Evolutionary conservation across 2,113 vertebrate species (phyloP), one percentile per base, ranked within the genome.

Genomic region (Tenebrosternarchus preto): DNA sequence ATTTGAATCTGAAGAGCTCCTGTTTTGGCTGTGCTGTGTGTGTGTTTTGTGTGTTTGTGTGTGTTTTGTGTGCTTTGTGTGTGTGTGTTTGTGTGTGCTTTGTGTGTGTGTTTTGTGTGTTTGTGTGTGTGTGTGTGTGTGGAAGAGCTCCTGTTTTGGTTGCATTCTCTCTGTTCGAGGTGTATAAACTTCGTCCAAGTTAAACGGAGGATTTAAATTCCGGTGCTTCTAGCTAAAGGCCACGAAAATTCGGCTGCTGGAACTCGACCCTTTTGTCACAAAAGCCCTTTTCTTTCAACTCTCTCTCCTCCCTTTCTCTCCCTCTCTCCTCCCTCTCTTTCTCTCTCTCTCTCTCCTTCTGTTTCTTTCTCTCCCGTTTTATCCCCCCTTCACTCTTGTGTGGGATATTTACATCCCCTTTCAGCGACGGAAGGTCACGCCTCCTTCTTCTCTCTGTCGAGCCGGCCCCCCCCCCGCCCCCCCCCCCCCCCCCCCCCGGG

Each of bases 341-440:
- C 73, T n/a, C 31, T 79, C 72, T 72, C 63, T 29, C 12, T 31
- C 66, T 76, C 57, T 75, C 33, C 33, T 36, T 9, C 39, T 46
- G 5, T 56, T 71, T 81, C 66, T 80, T 76, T 77, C 78, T 83
- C 74, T 68, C 83, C 85, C 76, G 60, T 70, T 82, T 84, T 84
- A 55, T 76, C 86, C 73, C 83, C 85, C 88, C 89, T 86, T 83
- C 84, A 82, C 87, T 76, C n/a, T n/a, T n/a, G n/a, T 84, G 83
- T 86, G 89, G 87, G 88, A 86, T 76, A 85, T 91, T 91, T 93
- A 90, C 90, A 88, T 90, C 89, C 89, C 90, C 85, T 84, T 92
- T 86, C 89, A 89, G 81, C 86, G 84, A 85, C 89, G 85, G 92
- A 93, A 93, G 88, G 91, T 92, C 93, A 89, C 93, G 81, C 83